Evolutionary conservation across 2,113 vertebrate species (phyloP).

Genomic region (Apus apus): DNA sequence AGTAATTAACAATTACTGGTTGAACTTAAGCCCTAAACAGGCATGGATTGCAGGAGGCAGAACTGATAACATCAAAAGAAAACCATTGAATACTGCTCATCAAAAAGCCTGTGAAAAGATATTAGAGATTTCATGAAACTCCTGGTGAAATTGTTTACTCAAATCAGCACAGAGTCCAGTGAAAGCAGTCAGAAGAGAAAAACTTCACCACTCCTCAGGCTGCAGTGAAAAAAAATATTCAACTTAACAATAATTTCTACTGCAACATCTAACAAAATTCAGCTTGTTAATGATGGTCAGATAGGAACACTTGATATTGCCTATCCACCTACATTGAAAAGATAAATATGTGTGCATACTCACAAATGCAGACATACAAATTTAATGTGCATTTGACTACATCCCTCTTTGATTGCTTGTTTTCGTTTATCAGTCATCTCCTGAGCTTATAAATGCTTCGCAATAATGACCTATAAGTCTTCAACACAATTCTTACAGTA

Average conservation of each 20-base stretch:
- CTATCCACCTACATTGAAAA: neutral
- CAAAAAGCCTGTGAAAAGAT: neutral
- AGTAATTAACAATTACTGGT: neutral
- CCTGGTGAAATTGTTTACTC: neutral
- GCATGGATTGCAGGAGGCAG: neutral
- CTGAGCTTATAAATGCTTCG: neutral
- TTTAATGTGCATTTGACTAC: neutral
- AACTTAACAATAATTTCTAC: neutral
- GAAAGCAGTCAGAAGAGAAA: neutral
- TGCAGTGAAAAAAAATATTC: neutral
- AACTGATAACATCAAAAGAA: neutral
- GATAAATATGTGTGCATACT: accelerated
- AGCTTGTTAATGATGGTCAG: neutral
- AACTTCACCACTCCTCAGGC: neutral
- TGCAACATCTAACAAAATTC: neutral
- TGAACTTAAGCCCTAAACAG: neutral
- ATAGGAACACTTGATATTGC: neutral
- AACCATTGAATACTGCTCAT: neutral
- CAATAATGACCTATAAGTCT: neutral
- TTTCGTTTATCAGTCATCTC: neutral
- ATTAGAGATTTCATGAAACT: neutral
- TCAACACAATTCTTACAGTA: neutral
- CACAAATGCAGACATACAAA: neutral
- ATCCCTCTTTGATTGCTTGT: neutral
- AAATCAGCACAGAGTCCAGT: neutral